Evolutionary conservation across 2,113 vertebrate species (phyloP).

Genomic region (Rhadina sibilatrix): DNA sequence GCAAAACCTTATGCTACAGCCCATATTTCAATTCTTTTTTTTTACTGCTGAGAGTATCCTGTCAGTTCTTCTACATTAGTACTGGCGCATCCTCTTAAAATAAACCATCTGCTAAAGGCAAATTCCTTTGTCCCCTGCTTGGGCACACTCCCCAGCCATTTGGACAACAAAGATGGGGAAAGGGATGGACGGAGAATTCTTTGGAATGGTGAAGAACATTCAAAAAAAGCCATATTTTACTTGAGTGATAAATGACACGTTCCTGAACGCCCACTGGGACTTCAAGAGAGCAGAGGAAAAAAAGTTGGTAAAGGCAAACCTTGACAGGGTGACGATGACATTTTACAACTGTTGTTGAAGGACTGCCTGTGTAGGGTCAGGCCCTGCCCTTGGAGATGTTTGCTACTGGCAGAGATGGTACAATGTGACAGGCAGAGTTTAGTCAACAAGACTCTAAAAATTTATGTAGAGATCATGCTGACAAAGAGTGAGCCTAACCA

Average conservation of each 20-base stretch:
- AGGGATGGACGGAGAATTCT: background rate
- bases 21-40: background rate
- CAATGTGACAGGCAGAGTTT: background rate
- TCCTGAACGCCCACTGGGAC: background rate
- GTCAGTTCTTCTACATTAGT: constrained; percentile 2
- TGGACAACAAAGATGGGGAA: background rate
- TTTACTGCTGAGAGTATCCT: background rate
- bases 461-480: background rate
- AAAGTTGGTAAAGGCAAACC: background rate
- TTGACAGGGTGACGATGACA: background rate
- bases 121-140: background rate
- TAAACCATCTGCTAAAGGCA: constrained; percentile 30
- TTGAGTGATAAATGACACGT: background rate
- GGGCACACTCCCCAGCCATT: background rate
- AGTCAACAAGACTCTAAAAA: background rate
- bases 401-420: background rate
- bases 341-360: background rate
- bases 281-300: background rate
- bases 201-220: background rate
- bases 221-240: background rate
- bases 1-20: constrained; percentile 12
- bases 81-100: background rate
- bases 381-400: background rate
- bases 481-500: background rate
- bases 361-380: background rate